A percentile compares a stretch with the other conserved stretches of the same genome.
Conservation (phyloP, 2,888 invertebrate genomes). For the Branchellion lobata region DNA sequence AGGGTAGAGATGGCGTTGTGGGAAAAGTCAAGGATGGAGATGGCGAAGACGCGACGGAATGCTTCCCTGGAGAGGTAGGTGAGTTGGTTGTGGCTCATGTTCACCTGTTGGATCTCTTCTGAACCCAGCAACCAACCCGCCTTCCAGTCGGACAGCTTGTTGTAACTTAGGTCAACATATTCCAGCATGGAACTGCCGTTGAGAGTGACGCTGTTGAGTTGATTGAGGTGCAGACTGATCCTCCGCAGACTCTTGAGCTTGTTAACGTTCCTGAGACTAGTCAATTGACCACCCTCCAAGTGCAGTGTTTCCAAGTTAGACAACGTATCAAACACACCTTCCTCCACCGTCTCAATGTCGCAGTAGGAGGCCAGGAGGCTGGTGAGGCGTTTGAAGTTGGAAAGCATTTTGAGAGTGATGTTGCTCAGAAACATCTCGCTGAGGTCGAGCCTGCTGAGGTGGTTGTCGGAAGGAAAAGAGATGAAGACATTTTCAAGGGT, state of each 20-base stretch:
- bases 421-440: slow-evolving; percentile 49
- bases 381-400: slow-evolving; percentile 44
- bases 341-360: slow-evolving; percentile 47
- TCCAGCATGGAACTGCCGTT: slow-evolving; percentile 44
- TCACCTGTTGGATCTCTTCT: slow-evolving; percentile 47
- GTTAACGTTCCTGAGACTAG: slow-evolving; percentile 36
- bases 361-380: slow-evolving; percentile 48
- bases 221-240: slow-evolving; percentile 48
- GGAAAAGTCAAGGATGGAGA: slow-evolving; percentile 49
- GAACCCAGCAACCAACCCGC: slow-evolving; percentile 46
- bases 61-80: slow-evolving; percentile 40
- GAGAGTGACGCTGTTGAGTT: slow-evolving; percentile 44
- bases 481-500: slow-evolving; percentile 31
- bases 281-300: slow-evolving; percentile 46
- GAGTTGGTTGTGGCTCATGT: slow-evolving; percentile 50
- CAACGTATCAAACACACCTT: slow-evolving; percentile 42
- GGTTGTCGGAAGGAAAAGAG: slow-evolving; percentile 34
- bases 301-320: slow-evolving; percentile 47
- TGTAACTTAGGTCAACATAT: slow-evolving; percentile 50
- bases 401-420: slow-evolving; percentile 47
- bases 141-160: slow-evolving; percentile 45
- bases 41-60: slow-evolving; percentile 45
- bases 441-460: slow-evolving; percentile 49
- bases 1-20: slow-evolving; percentile 47
- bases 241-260: slow-evolving; percentile 44